Evolutionary conservation across 2,113 vertebrate genomes (phyloP).

Genomic region (Oreotrochilus melanogaster): DNA sequence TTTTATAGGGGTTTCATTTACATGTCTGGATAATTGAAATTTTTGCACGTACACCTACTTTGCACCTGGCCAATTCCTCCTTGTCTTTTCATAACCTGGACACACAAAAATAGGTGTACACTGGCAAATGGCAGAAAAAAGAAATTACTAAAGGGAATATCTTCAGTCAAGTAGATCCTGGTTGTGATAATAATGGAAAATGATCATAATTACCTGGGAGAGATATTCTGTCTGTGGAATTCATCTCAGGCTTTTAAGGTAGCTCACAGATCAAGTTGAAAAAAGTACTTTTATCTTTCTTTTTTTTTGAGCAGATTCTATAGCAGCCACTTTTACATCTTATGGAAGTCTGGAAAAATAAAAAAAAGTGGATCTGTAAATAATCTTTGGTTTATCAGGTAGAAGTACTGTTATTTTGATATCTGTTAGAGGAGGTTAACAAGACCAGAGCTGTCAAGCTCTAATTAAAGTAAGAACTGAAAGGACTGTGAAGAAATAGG

Average conservation of each 20-base stretch:
- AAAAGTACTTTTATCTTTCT: background rate
- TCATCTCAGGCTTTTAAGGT: background rate
- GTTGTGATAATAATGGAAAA: constrained; percentile 28
- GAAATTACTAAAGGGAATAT: background rate
- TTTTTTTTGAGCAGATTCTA: background rate
- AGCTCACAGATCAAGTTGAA: background rate
- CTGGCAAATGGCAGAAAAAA: background rate
- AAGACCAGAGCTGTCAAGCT: background rate
- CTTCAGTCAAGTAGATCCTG: background rate
- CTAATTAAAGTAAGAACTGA: background rate
- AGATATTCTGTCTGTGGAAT: background rate
- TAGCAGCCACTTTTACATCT: background rate
- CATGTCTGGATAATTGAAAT: background rate
- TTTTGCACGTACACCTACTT: background rate
- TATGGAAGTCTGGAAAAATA: background rate
- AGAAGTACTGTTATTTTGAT: constrained; percentile 12
- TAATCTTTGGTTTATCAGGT: background rate
- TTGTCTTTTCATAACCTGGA: background rate
- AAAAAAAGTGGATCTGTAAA: background rate
- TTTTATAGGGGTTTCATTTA: background rate
- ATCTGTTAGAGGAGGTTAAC: background rate
- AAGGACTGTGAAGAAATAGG: background rate
- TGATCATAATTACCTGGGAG: background rate
- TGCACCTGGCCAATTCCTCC: background rate
- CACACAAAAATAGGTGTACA: background rate